Evolutionary conservation across 2,113 vertebrate species (phyloP).

Genomic region (Ctenomys sociabilis): DNA sequence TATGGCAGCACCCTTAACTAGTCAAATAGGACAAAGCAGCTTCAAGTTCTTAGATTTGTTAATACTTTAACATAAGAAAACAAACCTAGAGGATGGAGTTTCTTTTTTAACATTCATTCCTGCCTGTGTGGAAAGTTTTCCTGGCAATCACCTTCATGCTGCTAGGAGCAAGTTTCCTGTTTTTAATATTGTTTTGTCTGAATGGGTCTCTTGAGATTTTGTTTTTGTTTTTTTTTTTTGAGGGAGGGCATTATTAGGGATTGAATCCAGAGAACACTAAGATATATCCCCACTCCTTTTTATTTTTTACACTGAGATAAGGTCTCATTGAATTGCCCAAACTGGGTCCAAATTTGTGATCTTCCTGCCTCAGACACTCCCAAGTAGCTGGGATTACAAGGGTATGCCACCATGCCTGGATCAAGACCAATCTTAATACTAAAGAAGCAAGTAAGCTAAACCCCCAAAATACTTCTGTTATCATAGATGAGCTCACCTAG

Average conservation of each 20-base stretch:
- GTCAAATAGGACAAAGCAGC: background rate
- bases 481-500: background rate
- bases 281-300: background rate
- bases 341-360: background rate
- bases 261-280: background rate
- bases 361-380: background rate
- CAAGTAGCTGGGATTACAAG: background rate
- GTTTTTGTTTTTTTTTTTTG: background rate
- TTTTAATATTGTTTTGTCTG: constrained; percentile 69
- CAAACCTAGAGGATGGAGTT: constrained; percentile 40
- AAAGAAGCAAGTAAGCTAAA: constrained; percentile 5
- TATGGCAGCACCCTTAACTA: background rate
- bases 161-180: constrained; percentile 66
- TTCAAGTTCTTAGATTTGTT: background rate
- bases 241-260: background rate
- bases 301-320: background rate
- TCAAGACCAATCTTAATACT: background rate
- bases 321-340: background rate
- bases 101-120: constrained; percentile 63
- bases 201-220: constrained; percentile 46
- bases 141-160: background rate
- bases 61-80: constrained; percentile 51
- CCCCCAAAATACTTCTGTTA: background rate
- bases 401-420: background rate
- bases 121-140: constrained; percentile 8